Base-by-base conservation (phyloP, 1,140 invertebrate genomes). In the Solenopsis fugax region DNA sequence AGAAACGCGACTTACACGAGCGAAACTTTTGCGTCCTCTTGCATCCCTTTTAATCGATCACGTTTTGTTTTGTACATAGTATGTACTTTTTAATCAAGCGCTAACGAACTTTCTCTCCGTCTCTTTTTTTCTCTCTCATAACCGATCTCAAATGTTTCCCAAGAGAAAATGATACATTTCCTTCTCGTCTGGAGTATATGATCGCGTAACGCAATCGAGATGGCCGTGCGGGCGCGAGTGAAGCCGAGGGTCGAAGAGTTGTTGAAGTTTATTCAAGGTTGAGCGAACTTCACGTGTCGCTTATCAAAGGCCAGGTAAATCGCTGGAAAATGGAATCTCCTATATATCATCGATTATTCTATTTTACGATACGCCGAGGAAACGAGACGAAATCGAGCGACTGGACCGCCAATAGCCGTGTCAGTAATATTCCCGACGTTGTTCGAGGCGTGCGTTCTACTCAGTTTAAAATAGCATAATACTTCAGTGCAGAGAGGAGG, bases 371-470 rank as follows among this genome's bases (percentile, higher is more conserved):
- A 82, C 80, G 67, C 54, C 37, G 41, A n/a, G 80, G 52, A 73
- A 84, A 84, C 80, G 54, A 73, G 80, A 84, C 69, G 41, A 84
- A 84, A 84, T 84, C 80, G 80, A 75, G 69, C n/a, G 54, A 37
- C 24, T 41, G n/a, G 80, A 18, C 50, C 4, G 76, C 29, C 54
- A 69, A 75, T 50, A 75, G 54, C 41, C 69, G 18, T 73, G 54
- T 52, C 71, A 84, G 69, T 84, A 58, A 82, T 73, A 84, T 84
- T 60, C 69, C 18, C 69, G 29, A 84, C 69, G 34, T 54, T 18
- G 54, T 24, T 18, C 21, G 29, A 48, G 10, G 13, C 18, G 37
- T 24, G 41, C 13, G 54, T 71, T 52, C 18, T 24, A 34, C 10
- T 29, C n/a, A 41, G 18, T 73, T 84, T 73, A 84, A 84, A 84